Evolutionary conservation across 1,140 invertebrate species (phyloP), one percentile per base, ranked within the genome.

Genomic region (Epicauta chinensis): DNA sequence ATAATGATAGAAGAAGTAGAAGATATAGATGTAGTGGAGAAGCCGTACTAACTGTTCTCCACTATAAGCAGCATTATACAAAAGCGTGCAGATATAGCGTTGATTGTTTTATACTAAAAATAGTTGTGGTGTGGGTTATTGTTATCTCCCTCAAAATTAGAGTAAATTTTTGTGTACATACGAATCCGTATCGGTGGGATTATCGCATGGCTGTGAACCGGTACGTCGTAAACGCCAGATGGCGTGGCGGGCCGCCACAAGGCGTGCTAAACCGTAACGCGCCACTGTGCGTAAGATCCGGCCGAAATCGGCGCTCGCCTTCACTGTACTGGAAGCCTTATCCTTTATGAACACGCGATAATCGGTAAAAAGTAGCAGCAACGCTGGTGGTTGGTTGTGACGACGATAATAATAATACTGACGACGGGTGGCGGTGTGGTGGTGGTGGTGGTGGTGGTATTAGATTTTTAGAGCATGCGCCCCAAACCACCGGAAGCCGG

Each of bases 171-270:
- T 16, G 34, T 42, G 56, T 70, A 70, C 68, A 60, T 70, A 70
- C 68, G 68, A 70, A 59, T 70, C 68, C 51, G 68, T 75, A 69
- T 76, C 75, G 64, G 73, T 74, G 62, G 73, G 72, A 70, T 77
- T 75, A 61, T 76, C 72, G 48, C 75, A 73, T 50, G 77, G 76
- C 65, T 79, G 77, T 46, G 76, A 78, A 63, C 75, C 77, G 55
- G 77, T 74, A 43, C 79, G 72, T 58, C 79, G 73, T 62, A 80
- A 72, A 61, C 78, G 75, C 77, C 78, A 81, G 72, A 80, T 77
- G 74, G 78, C 79, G 73, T 79, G 77, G 70, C 78, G 77, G 52
- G 79, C 77, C 64, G 79, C 77, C 75, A 80, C 78, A 63, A 80
- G 76, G 68, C 79, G 74, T 66, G 77, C 77, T 66, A 80, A 75